Conservation (phyloP, 2,797 vertebrate genomes). For the Natrix natrix region DNA sequence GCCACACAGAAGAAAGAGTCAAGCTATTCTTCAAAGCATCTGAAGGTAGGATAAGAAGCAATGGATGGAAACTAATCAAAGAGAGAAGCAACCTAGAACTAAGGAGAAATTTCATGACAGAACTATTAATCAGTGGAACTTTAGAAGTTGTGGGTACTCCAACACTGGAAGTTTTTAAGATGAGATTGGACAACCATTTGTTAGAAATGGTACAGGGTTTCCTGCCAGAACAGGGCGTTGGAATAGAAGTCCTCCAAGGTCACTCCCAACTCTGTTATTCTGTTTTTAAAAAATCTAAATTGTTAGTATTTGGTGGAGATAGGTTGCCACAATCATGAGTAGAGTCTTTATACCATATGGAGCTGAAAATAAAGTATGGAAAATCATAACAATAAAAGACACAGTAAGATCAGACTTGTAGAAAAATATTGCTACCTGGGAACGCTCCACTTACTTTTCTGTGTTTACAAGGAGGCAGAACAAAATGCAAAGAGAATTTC, state of each 20-base stretch:
- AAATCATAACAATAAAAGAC: constrained; percentile 23
- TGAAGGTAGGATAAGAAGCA: not conserved
- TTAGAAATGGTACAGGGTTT: not conserved
- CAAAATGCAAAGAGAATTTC: constrained; percentile 14
- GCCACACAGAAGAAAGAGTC: not conserved
- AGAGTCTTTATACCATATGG: constrained; percentile 16
- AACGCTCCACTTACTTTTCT: constrained; percentile 24
- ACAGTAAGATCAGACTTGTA: constrained; percentile 17
- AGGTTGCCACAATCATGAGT: constrained; percentile 14
- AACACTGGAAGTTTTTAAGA: not conserved
- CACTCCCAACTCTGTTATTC: not conserved
- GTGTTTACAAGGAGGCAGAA: constrained; percentile 9
- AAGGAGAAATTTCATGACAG: not conserved
- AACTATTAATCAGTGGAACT: not conserved
- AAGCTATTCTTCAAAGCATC: not conserved
- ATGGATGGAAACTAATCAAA: not conserved
- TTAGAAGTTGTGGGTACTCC: not conserved
- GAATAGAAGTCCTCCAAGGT: not conserved
- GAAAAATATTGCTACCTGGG: not conserved
- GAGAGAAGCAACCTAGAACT: not conserved
- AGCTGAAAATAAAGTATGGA: constrained; percentile 16
- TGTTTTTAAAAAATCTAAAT: not conserved
- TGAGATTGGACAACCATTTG: not conserved
- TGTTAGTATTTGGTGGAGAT: not conserved
- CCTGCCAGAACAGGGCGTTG: not conserved